A percentile compares a stretch with the other conserved stretches of the same genome.
These are phyloP conservation scores for Drosophila robusta DNA, from an alignment of 2,888 invertebrate genomes.

Conservation along the genomic window DNA sequence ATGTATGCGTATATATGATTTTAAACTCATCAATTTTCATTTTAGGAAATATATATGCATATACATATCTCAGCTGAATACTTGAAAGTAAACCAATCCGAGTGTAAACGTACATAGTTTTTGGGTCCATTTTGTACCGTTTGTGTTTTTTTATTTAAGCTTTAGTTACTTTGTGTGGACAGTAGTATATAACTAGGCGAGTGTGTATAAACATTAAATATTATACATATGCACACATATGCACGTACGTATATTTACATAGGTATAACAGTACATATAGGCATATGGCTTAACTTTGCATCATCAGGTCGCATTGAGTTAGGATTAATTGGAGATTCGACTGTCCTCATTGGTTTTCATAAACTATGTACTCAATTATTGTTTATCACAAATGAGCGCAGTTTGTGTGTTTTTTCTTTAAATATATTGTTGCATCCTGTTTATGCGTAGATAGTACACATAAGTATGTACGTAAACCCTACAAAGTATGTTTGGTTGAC, in stretches of 20 bases:
- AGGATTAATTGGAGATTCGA: conserved; percentile 45
- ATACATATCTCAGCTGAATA: conserved; percentile 16
- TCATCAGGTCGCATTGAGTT: conserved; percentile 76
- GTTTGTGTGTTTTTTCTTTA: conserved; percentile 6
- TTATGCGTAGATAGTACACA: conserved; percentile 18
- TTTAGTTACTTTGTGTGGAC: conserved; percentile 67
- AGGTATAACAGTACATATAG: conserved; percentile 6
- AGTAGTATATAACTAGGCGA: conserved; percentile 18
- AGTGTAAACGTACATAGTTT: conserved; percentile 2
- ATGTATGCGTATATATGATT: conserved; percentile 9
- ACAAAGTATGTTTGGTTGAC: background rate
- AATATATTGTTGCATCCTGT: conserved; percentile 28
- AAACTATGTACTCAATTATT: conserved; percentile 48
- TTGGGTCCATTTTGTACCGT: conserved; percentile 34
- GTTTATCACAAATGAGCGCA: conserved; percentile 57
- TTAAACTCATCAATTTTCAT: conserved; percentile 31
- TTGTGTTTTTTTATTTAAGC: conserved; percentile 23
- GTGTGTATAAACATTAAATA: background rate
- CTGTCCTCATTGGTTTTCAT: conserved; percentile 6
- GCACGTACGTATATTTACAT: conserved; percentile 16
- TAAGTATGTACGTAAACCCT: conserved; percentile 2
- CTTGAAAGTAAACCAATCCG: conserved; percentile 24
- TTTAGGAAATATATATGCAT: conserved; percentile 30
- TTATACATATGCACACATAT: conserved; percentile 13
- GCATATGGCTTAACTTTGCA: conserved; percentile 30